Percentiles rank a stretch among this genome's conserved stretches.
These are phyloP conservation scores for Prochilodus magdalenae DNA, from an alignment of 2,113 vertebrate genomes.

Conservation along the genomic window DNA sequence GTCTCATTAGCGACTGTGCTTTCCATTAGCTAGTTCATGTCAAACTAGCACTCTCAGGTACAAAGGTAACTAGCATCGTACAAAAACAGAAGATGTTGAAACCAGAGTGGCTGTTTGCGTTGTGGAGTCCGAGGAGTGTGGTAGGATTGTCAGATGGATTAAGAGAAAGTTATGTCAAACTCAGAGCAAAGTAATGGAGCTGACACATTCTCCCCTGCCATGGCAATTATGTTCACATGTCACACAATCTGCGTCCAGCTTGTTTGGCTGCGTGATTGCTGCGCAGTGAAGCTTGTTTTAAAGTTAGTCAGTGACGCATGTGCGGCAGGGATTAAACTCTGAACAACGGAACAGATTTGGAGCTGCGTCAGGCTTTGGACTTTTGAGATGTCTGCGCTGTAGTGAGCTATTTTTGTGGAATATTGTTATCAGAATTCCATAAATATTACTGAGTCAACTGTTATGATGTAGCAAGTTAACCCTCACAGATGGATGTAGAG, in stretches of 20 bases:
- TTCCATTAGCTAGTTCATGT: constrained; percentile 4
- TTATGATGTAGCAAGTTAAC: neutral
- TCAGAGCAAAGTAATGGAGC: constrained; percentile 51
- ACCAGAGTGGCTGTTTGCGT: constrained; percentile 31
- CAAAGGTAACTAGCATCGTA: constrained; percentile 5
- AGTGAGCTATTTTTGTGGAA: neutral
- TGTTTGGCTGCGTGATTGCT: constrained; percentile 31
- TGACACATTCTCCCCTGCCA: constrained; percentile 31
- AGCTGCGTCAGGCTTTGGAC: constrained; percentile 13
- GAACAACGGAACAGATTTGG: constrained; percentile 10
- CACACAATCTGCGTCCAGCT: constrained; percentile 18
- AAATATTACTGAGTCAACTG: constrained; percentile 9
- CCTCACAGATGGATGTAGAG: constrained; percentile 13
- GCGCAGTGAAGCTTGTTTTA: constrained; percentile 31
- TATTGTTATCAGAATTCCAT: neutral
- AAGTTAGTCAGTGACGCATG: constrained; percentile 7
- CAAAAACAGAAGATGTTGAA: constrained; percentile 23
- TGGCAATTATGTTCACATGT: constrained; percentile 18
- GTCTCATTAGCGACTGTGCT: no score
- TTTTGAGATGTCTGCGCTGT: neutral
- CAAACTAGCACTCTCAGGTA: neutral
- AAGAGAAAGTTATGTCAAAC: constrained; percentile 38
- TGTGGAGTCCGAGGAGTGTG: constrained; percentile 29
- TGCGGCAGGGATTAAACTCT: neutral
- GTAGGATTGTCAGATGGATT: constrained; percentile 38